Conservation (phyloP, 2,797 vertebrate genomes). For the Varecia variegata region DNA sequence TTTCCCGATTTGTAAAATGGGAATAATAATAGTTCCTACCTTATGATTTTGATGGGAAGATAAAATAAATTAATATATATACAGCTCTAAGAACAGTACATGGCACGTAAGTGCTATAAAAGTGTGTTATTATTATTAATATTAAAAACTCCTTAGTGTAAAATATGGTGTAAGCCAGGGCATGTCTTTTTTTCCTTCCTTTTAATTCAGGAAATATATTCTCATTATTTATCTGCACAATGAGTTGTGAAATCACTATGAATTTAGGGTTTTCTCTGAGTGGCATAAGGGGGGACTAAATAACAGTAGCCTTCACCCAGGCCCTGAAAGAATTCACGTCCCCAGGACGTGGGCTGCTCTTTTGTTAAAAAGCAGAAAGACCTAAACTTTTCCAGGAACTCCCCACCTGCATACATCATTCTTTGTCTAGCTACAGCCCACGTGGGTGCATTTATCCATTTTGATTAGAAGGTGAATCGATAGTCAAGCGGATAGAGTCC, state of each 20-base stretch:
- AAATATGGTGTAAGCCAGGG: background rate
- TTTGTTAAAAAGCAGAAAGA: background rate
- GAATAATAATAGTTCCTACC: background rate
- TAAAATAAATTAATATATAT: background rate
- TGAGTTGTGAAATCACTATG: background rate
- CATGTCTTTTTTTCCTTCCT: background rate
- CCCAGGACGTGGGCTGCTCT: background rate
- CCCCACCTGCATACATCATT: background rate
- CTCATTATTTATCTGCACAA: background rate
- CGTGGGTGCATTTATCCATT: conserved; percentile 66
- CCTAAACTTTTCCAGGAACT: background rate
- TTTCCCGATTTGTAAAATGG: background rate
- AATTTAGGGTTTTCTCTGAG: background rate
- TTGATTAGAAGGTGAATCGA: conserved; percentile 75
- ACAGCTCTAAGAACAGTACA: background rate
- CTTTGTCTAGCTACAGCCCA: conserved; percentile 66
- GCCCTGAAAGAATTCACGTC: background rate
- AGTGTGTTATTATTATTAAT: background rate
- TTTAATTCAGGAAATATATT: background rate
- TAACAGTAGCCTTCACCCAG: background rate
- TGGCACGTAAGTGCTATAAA: background rate
- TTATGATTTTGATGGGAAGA: background rate
- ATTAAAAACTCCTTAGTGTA: background rate
- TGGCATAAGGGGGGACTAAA: background rate
- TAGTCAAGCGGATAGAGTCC: conserved; percentile 23